Evolutionary conservation across 2,113 vertebrate species (phyloP), one percentile per base, ranked within the genome.

Genomic region (Paradisaea rubra): DNA sequence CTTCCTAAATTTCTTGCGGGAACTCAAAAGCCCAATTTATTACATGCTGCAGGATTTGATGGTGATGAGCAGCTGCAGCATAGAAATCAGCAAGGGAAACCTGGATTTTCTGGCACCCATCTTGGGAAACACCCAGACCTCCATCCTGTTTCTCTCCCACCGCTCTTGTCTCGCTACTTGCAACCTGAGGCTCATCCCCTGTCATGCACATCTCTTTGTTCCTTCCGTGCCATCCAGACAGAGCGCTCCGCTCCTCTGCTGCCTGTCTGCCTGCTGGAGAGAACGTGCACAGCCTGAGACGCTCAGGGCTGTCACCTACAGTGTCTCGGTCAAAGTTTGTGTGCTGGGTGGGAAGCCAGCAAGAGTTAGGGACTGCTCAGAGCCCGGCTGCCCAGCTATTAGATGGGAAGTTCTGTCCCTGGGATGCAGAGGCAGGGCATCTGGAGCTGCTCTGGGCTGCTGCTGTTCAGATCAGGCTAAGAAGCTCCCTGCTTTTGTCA

Each of bases 131-230:
- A 63, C 11, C 11, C 12, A 60, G 50, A 68, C 27, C 22, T 47
- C 17, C 50, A 60, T 20, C 28, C 42, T 59, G 23, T 28, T 78
- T 52, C 20, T 56, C 35, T 77, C 35, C 28, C 39, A 25, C 7
- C 0, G 0, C 54, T 35, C 30, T 65, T 30, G 13, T 78, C 24
- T 81, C 0, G 0, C 31, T 86, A 2, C 45, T 56, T 56, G 17
- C 33, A 77, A 13, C 60, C 54, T 44, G 60, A 64, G 27, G 47
- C 33, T 83, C 24, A 50, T 14, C 60, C 24, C 31, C 63, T 24
- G 27, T 15, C 35, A 28, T 0, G 2, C 0, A 2, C 37, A 12
- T 28, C 33, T 50, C 27, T 78, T n/a, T 21, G 31, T 9, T 49
- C 49, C 11, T 13, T 47, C 50, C 9, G 1, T 25, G 11, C 15